phyloP scores from a whole-genome alignment of 2,797 vertebrate species.

The Choloepus didactylus region DNA sequence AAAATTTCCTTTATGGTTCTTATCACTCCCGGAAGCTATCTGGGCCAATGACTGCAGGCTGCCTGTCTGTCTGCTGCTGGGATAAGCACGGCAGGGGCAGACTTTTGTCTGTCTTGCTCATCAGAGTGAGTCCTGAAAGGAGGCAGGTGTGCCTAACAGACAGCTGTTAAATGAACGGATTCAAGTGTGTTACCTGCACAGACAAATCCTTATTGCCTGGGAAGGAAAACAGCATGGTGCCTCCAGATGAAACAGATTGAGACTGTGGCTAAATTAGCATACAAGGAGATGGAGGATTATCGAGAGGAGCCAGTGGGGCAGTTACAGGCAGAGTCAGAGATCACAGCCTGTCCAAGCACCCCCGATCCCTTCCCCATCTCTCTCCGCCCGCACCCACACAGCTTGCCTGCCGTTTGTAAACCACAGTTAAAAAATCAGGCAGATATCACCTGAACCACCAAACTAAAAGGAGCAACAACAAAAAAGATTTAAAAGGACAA shows the following conservation, averaged over 20 bases:
- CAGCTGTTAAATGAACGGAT: background rate
- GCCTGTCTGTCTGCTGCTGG: background rate
- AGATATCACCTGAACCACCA: background rate
- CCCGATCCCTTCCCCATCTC: background rate
- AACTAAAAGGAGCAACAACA: background rate
- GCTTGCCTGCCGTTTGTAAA: background rate
- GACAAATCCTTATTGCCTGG: no score
- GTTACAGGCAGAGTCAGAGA: background rate
- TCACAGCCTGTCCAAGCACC: accelerated
- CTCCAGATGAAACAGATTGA: background rate
- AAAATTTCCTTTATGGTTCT: background rate
- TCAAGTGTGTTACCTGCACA: background rate
- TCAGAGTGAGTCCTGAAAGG: background rate
- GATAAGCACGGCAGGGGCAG: background rate
- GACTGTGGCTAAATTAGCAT: background rate
- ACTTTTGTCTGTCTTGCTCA: background rate
- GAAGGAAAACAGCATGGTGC: background rate
- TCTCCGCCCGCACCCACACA: background rate
- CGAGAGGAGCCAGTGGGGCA: accelerated
- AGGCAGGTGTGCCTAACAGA: background rate
- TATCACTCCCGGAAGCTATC: background rate
- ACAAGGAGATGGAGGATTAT: background rate
- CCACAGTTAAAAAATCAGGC: background rate
- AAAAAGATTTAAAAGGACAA: background rate
- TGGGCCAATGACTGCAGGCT: background rate